These are phyloP conservation scores for Aurelia aurita complex sp. Pacific DNA, from an alignment of 30 jellyfish, hydroid and myxozoan genomes.

Conservation along the genomic window DNA sequence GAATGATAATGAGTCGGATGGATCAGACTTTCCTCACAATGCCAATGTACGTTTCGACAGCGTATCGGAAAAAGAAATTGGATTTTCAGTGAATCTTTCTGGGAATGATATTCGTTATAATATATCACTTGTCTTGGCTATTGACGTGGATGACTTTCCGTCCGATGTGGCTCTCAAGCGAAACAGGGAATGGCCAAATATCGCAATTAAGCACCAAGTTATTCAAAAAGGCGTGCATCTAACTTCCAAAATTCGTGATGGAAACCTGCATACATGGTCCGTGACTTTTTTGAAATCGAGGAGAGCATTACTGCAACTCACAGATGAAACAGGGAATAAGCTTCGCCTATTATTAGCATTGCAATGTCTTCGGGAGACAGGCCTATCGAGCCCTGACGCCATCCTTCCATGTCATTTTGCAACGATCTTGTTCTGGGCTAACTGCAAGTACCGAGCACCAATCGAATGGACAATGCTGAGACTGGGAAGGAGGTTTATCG, in stretches of 20 bases:
- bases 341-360: constrained; percentile 71
- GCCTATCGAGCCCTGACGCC: constrained; percentile 61
- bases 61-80: constrained; percentile 48
- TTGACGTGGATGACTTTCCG: constrained; percentile 74
- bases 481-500: constrained; percentile 83
- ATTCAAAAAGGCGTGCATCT: constrained; percentile 80
- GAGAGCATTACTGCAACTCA: constrained; percentile 58
- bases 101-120: constrained; percentile 47
- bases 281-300: constrained; percentile 83
- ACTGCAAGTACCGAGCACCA: constrained; percentile 58
- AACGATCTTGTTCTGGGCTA: constrained; percentile 87
- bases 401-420: constrained; percentile 81
- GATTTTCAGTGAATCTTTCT: constrained; percentile 54
- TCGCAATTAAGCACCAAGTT: constrained; percentile 39
- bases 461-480: constrained; percentile 71
- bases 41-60: constrained; percentile 56
- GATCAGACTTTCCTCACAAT: constrained; percentile 46
- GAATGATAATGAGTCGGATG: constrained; percentile 13
- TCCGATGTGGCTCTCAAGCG: constrained; percentile 11
- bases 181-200: constrained; percentile 83
- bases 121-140: constrained; percentile 63
- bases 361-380: constrained; percentile 80
- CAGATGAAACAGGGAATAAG: constrained; percentile 70
- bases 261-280: constrained; percentile 77
- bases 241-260: constrained; percentile 50